Base-by-base conservation (phyloP, 2,888 invertebrate species). In the Sericinus montela region DNA sequence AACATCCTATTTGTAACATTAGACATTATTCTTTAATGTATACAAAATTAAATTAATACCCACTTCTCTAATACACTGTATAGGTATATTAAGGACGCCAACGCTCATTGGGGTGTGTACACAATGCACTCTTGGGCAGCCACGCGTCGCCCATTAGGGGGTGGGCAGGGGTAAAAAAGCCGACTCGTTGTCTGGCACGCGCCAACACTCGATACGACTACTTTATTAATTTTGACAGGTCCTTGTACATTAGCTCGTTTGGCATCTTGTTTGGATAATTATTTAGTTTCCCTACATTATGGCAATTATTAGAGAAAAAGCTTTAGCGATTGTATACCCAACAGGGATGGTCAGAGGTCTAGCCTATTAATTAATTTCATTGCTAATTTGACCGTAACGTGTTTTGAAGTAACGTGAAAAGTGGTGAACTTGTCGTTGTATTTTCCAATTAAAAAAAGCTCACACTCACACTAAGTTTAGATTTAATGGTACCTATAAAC, bases 81-180 rank as follows among this genome's bases (percentile, higher is more conserved):
- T 53, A 51, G 45, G 45, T 52, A 45, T 54, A 65, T 59, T 56
- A 63, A 60, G n/a, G 58, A 51, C 57, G 41, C 45, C 46, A 51
- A 53, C 55, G 54, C 49, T 32, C 32, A 53, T 52, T 54, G 57
- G 58, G 57, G 32, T 11, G 55, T 52, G 57, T 54, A 58, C 42
- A 80, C 80, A 81, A 82, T 77, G 62, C 59, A 38, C 72, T 65
- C 81, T 83, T 60, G 57, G 59, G 47, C 36, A 48, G 81, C 68
- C 84, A 84, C 84, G 82, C 77, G 83, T 49, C 72, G 36, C 59
- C 80, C 82, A 83, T 84, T 84, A 84, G 72, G 63, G 59, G 63
- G 65, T 56, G 53, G 65, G 56, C 65, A 63, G 57, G 56, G 53
- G 57, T 71, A 75, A 77, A 79, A 80, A 75, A 69, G 58, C 62